Conservation (phyloP, 2,888 invertebrate species). For the Ceratothoa steindachneri region DNA sequence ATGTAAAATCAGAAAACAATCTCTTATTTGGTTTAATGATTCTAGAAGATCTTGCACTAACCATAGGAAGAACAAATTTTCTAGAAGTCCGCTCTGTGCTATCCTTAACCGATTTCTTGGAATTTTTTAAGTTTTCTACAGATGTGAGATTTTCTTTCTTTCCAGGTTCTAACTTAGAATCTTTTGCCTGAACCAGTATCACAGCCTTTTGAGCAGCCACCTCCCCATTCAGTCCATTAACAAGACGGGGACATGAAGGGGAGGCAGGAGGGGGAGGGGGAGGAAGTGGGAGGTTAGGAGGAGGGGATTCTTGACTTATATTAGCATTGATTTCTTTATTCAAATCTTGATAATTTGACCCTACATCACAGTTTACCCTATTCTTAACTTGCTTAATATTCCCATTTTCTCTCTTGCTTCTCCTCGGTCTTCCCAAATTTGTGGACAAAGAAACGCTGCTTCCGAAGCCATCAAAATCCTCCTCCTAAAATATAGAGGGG, state of each 20-base stretch:
- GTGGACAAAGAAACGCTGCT: background rate
- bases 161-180: background rate
- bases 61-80: constrained; percentile 35
- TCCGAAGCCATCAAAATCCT: constrained; percentile 42
- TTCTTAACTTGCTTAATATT: constrained; percentile 21
- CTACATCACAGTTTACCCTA: constrained; percentile 27
- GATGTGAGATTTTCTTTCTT: too few relatives aligned
- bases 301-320: too few relatives aligned
- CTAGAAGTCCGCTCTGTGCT: constrained; percentile 23
- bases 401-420: constrained; percentile 16
- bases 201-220: constrained; percentile 1
- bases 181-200: background rate
- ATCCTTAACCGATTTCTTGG: background rate
- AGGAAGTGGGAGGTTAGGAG: too few relatives aligned
- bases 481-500: constrained; percentile 30
- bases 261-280: too few relatives aligned
- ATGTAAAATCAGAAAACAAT: constrained; percentile 39
- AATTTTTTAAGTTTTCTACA: background rate
- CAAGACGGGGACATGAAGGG: constrained; percentile 25
- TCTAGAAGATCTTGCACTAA: constrained; percentile 39
- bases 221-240: background rate
- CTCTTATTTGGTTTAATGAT: constrained; percentile 44
- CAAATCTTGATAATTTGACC: constrained; percentile 23
- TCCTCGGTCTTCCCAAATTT: background rate
- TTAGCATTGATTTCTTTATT: constrained; percentile 31